Evolutionary conservation across 2,888 invertebrate genomes (phyloP).

Genomic region (Cantharis rufa): DNA sequence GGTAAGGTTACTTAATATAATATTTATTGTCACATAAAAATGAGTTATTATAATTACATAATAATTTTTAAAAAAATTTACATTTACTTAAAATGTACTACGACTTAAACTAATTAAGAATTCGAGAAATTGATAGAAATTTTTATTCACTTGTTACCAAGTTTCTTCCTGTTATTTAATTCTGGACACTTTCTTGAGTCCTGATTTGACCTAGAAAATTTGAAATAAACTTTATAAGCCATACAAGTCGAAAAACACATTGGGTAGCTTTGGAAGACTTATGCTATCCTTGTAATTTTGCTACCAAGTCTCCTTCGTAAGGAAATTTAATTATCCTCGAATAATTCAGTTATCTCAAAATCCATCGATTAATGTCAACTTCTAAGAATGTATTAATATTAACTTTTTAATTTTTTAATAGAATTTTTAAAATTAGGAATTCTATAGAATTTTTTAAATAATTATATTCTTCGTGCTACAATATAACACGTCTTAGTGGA

Average conservation of each 20-base stretch:
- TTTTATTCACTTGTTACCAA: background rate
- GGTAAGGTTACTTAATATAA: conserved; percentile 49
- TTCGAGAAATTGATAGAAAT: background rate
- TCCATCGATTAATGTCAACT: background rate
- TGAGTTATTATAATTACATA: background rate
- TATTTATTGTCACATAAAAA: background rate
- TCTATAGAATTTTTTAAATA: too few species aligned
- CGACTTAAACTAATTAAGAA: background rate
- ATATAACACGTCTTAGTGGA: background rate
- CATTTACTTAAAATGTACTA: background rate
- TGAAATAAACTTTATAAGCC: background rate
- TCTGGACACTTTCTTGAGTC: background rate
- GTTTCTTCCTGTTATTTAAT: background rate
- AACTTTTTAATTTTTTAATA: too few species aligned
- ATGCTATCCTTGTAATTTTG: background rate
- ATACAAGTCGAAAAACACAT: background rate
- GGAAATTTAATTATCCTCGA: background rate
- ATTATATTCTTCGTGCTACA: too few species aligned
- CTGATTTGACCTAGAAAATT: background rate
- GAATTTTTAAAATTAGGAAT: too few species aligned
- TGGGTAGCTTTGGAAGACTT: background rate
- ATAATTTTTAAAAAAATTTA: background rate
- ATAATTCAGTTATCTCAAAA: background rate
- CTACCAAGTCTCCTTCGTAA: background rate
- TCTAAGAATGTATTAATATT: too few species aligned